Base-by-base conservation (phyloP, 2,113 vertebrate species). In the Forbesichthys papilliferus region DNA sequence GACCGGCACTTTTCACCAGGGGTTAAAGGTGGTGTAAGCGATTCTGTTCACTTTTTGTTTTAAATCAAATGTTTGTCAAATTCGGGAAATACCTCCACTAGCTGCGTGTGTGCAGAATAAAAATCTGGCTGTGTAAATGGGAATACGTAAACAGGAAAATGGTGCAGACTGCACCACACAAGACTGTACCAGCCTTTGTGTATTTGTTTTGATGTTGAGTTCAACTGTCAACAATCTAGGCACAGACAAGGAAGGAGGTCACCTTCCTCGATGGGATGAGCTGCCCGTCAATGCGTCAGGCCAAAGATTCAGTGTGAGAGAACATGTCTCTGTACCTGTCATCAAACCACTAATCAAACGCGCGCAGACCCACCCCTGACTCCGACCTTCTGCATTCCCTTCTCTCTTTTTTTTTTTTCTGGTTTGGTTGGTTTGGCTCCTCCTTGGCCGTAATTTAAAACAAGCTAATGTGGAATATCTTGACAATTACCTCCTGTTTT, bases 401-500 rank as follows among this genome's bases (percentile, higher is more conserved):
- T 0, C 13, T 9, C 8, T 0, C 1, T 20, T 20, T 20, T 20
- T 27, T 27, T 27, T 27, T 27, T 27, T 27, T 27, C 27, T 27
- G 27, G 27, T 27, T 27, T 27, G 27, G 2, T 2, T 42, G 20
- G 63, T 62, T 57, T 20, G 18, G 9, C 20, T 36, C 14, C 34
- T 65, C 69, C 27, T 27, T 34, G 64, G 36, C 7, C 36, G 36
- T 42, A 56, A 20, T 11, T 18, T 18, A 56, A 20, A 18, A 20
- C 12, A 18, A 56, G 9, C n/a, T 16, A 1, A 18, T 16, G 53
- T 8, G 53, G 0, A 13, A n/a, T 69, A 78, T 80, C 66, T 48
- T 74, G 55, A 80, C 60, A 55, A 14, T 66, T 53, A 57, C 81
- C 52, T 67, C 58, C 57, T 71, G 64, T 72, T 16, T 67, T 51